These are phyloP conservation scores for Silvanus unidentatus DNA, from an alignment of 2,888 invertebrate genomes.

Conservation along the genomic window DNA sequence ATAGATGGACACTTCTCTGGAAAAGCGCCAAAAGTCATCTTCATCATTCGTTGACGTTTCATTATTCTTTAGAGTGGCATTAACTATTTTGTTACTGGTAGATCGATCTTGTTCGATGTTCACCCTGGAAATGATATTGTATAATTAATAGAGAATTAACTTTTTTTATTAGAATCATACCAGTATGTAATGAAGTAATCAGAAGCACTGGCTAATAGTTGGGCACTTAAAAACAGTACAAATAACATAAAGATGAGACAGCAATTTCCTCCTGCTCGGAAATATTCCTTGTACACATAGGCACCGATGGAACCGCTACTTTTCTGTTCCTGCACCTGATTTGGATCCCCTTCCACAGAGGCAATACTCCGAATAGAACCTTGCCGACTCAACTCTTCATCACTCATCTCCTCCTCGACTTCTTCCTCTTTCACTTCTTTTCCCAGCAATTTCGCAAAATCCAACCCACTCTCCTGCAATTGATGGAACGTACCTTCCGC, in stretches of 20 bases:
- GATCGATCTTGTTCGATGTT: slow-evolving; percentile 32
- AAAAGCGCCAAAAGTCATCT: slow-evolving; percentile 37
- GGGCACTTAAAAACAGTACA: slow-evolving; percentile 60
- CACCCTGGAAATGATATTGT: slow-evolving; percentile 27
- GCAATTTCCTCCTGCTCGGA: slow-evolving; percentile 67
- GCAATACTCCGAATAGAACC: slow-evolving; percentile 50
- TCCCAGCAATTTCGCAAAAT: slow-evolving; percentile 69
- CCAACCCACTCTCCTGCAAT: slow-evolving; percentile 65
- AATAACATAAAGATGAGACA: slow-evolving; percentile 57
- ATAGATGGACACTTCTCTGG: slow-evolving; percentile 37
- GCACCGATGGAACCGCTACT: slow-evolving; percentile 53
- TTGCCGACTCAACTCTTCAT: slow-evolving; percentile 34
- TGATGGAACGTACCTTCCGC: slow-evolving; percentile 65
- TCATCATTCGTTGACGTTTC: slow-evolving; percentile 1
- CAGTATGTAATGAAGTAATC: slow-evolving; percentile 80
- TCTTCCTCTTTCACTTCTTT: slow-evolving; percentile 45
- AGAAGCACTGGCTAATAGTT: slow-evolving; percentile 68
- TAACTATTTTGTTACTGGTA: neutral
- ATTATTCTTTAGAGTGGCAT: slow-evolving; percentile 6
- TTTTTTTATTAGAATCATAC: slow-evolving; percentile 44
- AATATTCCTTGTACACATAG: slow-evolving; percentile 63
- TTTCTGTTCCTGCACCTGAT: slow-evolving; percentile 54
- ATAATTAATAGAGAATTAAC: neutral
- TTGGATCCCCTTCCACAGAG: slow-evolving; percentile 39
- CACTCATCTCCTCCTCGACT: slow-evolving; percentile 16